Evolutionary conservation across 2,113 vertebrate genomes (phyloP), one percentile per base, ranked within the genome.

Genomic region (Psammodynastes pulverulentus): DNA sequence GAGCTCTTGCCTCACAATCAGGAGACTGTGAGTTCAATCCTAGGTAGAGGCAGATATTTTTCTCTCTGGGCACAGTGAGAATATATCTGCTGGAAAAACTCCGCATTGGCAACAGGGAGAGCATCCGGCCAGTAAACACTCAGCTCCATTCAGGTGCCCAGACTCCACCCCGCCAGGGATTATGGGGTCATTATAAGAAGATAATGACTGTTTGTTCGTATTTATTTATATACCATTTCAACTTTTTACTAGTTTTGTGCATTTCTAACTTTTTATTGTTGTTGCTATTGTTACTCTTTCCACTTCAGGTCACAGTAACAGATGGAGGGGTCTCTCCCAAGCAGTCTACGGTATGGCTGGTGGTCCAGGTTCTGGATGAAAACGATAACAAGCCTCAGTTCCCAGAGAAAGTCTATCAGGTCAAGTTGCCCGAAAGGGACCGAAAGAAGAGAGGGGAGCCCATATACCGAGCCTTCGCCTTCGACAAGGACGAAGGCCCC

Each of bases 381-480:
- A 99, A 99, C 1, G 99, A 99, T 95, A 99, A 99, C 97, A 99
- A 98, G 51, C 99, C 99, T 0, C 98, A 98, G 79, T 99, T 99
- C 94, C 98, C 98, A 0, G 98, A 99, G 96, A 99, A 99, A 93
- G 98, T 99, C 79, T 99, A 99, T 95, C 98, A 99, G 96, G 98
- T 99, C 92, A 99, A 99, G 93, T 97, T 99, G 87, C 98, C 99
- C 0, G 99, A 99, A 93, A 97, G 99, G 34, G 98, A 99, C 90
- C 98, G 99, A 1, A 98, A 98, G 94, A 99, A 99, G 96, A 98
- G 98, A 92, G 98, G 98, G 1, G 99, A 99, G 87, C 98, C 98
- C 0, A 98, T 99, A 94, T 99, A 99, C 94, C 97, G 99, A 54
- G 98, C 98, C 53, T 99, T 99, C 43, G 99, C 99, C 0, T 98